These are phyloP conservation scores for Agapornis canus DNA, from an alignment of 2,797 vertebrate genomes.

Conservation along the genomic window DNA sequence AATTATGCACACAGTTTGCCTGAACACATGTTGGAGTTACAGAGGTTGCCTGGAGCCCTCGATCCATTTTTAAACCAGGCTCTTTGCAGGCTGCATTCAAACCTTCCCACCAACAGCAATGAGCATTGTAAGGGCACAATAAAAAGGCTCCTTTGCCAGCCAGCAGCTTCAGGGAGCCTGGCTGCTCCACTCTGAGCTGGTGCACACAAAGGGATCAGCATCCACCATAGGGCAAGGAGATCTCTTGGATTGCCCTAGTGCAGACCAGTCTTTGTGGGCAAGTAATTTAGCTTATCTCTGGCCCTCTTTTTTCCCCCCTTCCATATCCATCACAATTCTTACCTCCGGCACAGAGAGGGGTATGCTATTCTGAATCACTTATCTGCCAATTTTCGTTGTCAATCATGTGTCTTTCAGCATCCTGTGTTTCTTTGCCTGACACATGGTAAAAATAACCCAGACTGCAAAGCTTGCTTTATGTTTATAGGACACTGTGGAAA, in stretches of 20 bases:
- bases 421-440: conserved; percentile 14
- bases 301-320: neutral
- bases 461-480: neutral
- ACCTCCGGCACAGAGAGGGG: neutral
- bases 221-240: neutral
- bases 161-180: neutral
- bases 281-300: neutral
- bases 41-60: neutral
- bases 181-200: neutral
- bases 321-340: neutral
- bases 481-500: conserved; percentile 16
- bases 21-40: neutral
- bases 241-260: neutral
- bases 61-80: neutral
- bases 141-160: neutral
- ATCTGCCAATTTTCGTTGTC: neutral
- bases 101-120: neutral
- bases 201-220: fast-evolving
- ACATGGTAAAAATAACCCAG: conserved; percentile 25
- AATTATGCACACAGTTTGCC: neutral
- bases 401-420: neutral
- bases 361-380: neutral
- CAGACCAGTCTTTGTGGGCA: neutral
- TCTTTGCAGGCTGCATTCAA: neutral
- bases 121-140: neutral